phyloP scores from a whole-genome alignment of 1,140 invertebrate genomes.

The Teleopsis dalmanni region DNA sequence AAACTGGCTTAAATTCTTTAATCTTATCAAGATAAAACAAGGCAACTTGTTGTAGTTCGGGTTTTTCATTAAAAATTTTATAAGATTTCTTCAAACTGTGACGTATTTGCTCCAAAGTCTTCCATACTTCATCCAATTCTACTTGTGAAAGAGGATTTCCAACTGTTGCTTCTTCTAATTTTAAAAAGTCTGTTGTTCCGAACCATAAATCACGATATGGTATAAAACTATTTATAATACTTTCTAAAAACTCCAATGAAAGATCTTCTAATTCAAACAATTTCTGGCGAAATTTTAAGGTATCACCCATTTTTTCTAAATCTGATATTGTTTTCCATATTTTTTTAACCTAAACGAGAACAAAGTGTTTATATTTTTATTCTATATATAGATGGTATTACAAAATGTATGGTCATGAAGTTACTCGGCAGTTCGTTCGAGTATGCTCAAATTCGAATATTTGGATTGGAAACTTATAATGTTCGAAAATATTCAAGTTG shows the following conservation, averaged over 20 bases:
- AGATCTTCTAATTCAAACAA: conserved; percentile 35
- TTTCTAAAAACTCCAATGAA: conserved; percentile 25
- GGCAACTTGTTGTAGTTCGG: conserved; percentile 32
- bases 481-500: too few relatives aligned
- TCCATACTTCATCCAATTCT: conserved; percentile 31
- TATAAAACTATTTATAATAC: conserved; percentile 27
- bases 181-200: conserved; percentile 29
- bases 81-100: conserved; percentile 17
- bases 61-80: conserved; percentile 27
- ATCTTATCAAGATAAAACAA: conserved; percentile 21
- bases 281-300: conserved; percentile 26
- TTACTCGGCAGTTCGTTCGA: too few relatives aligned
- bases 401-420: too few relatives aligned
- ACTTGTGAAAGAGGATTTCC: conserved; percentile 32
- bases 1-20: conserved; percentile 27
- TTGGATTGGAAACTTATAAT: too few relatives aligned
- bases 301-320: conserved; percentile 25
- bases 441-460: too few relatives aligned
- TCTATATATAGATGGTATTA: too few relatives aligned
- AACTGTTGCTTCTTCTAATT: conserved; percentile 35
- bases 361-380: too few relatives aligned
- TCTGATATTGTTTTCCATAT: conserved; percentile 28
- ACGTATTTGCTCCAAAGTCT: conserved; percentile 18
- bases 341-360: conserved; percentile 20
- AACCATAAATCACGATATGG: conserved; percentile 35